These are phyloP conservation scores for Ibidorhyncha struthersii DNA, from an alignment of 2,113 vertebrate species.

Conservation along the genomic window DNA sequence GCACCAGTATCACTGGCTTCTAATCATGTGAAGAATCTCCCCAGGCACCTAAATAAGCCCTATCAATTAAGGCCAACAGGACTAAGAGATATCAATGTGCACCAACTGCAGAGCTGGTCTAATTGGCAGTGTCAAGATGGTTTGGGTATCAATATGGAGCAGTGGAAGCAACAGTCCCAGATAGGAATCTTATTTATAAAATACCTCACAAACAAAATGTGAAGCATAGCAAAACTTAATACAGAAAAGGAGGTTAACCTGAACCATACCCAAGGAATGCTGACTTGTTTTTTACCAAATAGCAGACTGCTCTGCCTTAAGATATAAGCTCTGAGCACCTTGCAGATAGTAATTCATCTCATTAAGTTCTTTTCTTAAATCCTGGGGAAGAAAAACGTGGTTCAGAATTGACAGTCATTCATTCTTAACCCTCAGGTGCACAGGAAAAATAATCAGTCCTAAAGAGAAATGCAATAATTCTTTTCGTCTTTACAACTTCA, in stretches of 20 bases:
- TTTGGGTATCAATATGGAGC: background rate
- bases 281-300: background rate
- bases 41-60: background rate
- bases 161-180: background rate
- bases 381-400: background rate
- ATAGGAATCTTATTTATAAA: background rate
- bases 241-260: background rate
- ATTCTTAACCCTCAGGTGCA: background rate
- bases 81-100: background rate
- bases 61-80: background rate
- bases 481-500: background rate
- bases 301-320: background rate
- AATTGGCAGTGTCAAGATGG: background rate
- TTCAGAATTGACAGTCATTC: background rate
- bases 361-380: background rate
- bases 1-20: background rate
- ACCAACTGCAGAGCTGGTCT: background rate
- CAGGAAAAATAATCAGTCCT: background rate
- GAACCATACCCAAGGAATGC: background rate
- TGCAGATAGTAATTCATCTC: background rate
- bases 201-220: background rate
- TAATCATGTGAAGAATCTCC: background rate
- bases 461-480: background rate
- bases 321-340: background rate
- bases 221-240: background rate